These are phyloP conservation scores for Podocnemis expansa DNA, from an alignment of 2,113 vertebrate species.

Conservation along the genomic window DNA sequence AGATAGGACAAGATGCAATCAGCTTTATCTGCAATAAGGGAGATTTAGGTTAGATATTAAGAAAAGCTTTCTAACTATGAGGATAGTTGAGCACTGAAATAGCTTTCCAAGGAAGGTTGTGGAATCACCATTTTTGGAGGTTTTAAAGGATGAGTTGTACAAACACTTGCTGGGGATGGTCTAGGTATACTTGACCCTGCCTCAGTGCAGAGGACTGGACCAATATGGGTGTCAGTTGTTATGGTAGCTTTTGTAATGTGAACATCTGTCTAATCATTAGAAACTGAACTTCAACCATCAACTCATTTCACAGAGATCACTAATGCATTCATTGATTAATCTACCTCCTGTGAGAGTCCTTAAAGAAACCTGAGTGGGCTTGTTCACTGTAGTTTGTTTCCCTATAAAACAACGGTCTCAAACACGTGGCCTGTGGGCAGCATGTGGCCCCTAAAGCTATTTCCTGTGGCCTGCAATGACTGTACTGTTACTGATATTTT, in stretches of 20 bases:
- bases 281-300: not conserved
- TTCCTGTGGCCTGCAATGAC: too few species aligned
- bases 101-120: not conserved
- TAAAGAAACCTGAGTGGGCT: not conserved
- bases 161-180: not conserved
- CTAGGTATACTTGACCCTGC: not conserved
- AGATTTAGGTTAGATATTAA: not conserved
- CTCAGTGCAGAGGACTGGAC: not conserved
- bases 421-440: too few species aligned
- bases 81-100: not conserved
- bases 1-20: not conserved
- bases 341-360: not conserved
- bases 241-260: not conserved
- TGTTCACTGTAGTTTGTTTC: not conserved
- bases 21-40: not conserved
- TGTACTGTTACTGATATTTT: too few species aligned
- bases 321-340: not conserved
- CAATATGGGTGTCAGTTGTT: not conserved
- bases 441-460: too few species aligned
- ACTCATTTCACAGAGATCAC: not conserved
- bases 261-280: not conserved
- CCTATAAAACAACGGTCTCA: too few species aligned
- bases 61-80: not conserved
- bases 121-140: not conserved
- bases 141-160: not conserved